phyloP scores from a whole-genome alignment of 2,113 vertebrate species.

The Bubo bubo region DNA sequence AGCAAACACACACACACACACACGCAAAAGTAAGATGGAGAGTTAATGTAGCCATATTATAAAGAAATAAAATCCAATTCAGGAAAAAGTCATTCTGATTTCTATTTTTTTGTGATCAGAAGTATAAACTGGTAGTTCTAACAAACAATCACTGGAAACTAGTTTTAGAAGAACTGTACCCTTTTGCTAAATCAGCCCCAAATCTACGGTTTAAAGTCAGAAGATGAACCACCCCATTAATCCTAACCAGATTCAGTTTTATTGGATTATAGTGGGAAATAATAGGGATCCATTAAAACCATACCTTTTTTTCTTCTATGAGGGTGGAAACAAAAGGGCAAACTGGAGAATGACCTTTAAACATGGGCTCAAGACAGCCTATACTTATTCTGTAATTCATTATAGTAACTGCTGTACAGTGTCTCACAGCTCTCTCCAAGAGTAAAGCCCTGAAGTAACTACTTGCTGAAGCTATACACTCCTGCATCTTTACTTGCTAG shows the following conservation, averaged over 20 bases:
- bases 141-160: neutral
- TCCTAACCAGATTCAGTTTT: neutral
- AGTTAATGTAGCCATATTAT: neutral
- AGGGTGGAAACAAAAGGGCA: neutral
- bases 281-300: neutral
- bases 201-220: neutral
- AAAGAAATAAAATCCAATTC: neutral
- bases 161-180: neutral
- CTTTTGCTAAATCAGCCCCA: neutral
- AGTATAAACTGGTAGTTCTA: neutral
- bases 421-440: neutral
- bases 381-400: neutral
- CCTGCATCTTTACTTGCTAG: neutral
- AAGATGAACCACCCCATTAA: neutral
- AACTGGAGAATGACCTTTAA: neutral
- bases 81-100: neutral
- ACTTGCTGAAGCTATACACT: neutral
- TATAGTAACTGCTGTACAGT: neutral
- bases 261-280: neutral
- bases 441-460: neutral
- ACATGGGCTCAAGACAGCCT: neutral
- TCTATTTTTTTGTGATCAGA: neutral
- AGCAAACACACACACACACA: rapidly evolving
- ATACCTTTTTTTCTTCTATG: neutral
- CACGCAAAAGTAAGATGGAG: neutral